These are phyloP conservation scores for Ambastaia sidthimunki DNA, from an alignment of 2,797 vertebrate genomes.

Conservation along the genomic window DNA sequence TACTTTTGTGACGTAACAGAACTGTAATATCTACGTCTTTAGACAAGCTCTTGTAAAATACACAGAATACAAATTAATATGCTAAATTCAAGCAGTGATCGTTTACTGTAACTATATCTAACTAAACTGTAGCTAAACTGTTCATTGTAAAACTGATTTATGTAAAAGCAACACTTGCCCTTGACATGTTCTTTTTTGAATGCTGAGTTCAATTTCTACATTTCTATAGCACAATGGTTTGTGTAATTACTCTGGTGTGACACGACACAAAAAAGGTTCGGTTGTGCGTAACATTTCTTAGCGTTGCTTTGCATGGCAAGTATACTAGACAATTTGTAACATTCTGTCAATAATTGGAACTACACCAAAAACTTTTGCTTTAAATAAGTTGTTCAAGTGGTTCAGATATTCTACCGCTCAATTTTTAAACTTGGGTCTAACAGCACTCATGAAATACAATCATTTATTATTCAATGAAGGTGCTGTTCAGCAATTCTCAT, in stretches of 20 bases:
- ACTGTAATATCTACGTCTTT: not conserved
- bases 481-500: slow-evolving; percentile 16
- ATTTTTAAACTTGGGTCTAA: not conserved
- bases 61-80: not conserved
- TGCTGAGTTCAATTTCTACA: slow-evolving; percentile 8
- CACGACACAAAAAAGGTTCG: not conserved
- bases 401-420: not conserved
- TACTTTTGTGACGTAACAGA: not conserved
- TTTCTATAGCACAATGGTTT: slow-evolving; percentile 9
- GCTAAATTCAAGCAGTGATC: slow-evolving; percentile 2
- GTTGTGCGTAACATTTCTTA: not conserved
- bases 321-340: not conserved
- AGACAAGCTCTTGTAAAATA: slow-evolving; percentile 1
- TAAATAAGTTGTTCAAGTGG: not conserved
- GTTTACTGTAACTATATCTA: slow-evolving; percentile 11
- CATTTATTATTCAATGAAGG: not conserved
- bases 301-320: not conserved
- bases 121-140: not conserved
- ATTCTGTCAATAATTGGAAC: not conserved
- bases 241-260: slow-evolving; percentile 5
- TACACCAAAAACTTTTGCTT: not conserved
- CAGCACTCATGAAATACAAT: no score
- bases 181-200: slow-evolving; percentile 15
- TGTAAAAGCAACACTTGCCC: not conserved
- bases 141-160: not conserved